A percentile compares a stretch with the other conserved stretches of the same genome.
Evolutionary conservation across 2,888 invertebrate species (phyloP).

Genomic region (Drosophila cracens): DNA sequence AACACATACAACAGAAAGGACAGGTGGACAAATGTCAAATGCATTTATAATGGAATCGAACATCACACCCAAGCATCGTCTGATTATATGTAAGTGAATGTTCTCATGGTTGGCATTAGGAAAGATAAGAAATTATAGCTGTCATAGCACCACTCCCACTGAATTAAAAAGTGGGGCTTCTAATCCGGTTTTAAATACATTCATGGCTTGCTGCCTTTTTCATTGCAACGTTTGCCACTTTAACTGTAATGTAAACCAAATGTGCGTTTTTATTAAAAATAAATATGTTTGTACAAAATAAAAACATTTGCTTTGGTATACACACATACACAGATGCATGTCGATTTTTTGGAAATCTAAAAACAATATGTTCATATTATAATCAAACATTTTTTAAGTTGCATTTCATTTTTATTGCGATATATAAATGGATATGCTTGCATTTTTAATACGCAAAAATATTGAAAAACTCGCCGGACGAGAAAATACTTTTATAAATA

Average conservation of each 20-base stretch:
- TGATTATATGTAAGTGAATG: neutral
- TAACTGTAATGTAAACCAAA: neutral
- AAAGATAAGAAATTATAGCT: neutral
- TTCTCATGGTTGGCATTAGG: neutral
- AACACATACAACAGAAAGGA: neutral
- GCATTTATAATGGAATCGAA: constrained; percentile 1
- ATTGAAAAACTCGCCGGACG: constrained; percentile 27
- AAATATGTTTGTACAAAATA: neutral
- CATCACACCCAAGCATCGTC: neutral
- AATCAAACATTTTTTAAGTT: neutral
- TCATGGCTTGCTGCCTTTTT: no score
- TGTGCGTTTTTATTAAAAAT: neutral
- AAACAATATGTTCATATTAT: constrained; percentile 2
- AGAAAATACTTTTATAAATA: constrained; percentile 62
- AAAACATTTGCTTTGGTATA: neutral
- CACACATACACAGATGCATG: neutral
- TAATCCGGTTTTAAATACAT: neutral
- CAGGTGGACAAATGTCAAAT: constrained; percentile 1
- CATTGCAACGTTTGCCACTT: neutral
- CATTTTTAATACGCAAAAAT: constrained; percentile 21
- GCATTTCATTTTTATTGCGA: neutral
- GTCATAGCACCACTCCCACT: neutral
- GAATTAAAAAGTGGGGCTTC: neutral
- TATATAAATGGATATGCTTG: constrained; percentile 16
- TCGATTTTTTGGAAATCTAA: neutral